phyloP scores from a whole-genome alignment of 2,888 invertebrate species.

The Carabus problematicus region DNA sequence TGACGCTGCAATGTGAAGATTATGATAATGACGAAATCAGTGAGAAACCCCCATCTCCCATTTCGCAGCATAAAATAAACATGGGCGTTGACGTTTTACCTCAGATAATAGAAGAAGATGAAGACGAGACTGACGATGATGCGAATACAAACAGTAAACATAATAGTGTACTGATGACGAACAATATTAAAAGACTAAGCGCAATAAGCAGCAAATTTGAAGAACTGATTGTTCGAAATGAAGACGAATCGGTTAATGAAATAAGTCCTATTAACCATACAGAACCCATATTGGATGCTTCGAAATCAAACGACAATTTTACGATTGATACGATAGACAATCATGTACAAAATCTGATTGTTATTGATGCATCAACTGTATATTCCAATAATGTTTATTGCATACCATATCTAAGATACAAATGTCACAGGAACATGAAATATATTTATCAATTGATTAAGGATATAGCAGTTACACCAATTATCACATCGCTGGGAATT shows the following conservation, averaged over 20 bases:
- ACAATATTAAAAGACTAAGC: constrained; percentile 63
- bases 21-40: constrained; percentile 17
- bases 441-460: constrained; percentile 33
- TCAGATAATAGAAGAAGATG: constrained; percentile 64
- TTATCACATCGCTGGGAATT: constrained; percentile 41
- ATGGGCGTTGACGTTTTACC: constrained; percentile 64
- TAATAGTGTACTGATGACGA: constrained; percentile 54
- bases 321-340: background rate
- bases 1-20: constrained; percentile 7
- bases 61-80: constrained; percentile 58
- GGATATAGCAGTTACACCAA: constrained; percentile 42
- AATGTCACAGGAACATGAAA: constrained; percentile 31
- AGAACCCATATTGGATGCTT: background rate
- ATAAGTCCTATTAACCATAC: background rate
- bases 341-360: background rate
- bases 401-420: constrained; percentile 29
- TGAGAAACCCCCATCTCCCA: constrained; percentile 18
- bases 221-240: constrained; percentile 61
- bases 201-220: constrained; percentile 63
- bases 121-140: constrained; percentile 51
- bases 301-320: background rate
- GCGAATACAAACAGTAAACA: constrained; percentile 53
- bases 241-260: constrained; percentile 53
- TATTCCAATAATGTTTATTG: constrained; percentile 23
- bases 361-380: background rate